phyloP scores from a whole-genome alignment of 2,888 invertebrate genomes.

The Lycophotia porphyrea region DNA sequence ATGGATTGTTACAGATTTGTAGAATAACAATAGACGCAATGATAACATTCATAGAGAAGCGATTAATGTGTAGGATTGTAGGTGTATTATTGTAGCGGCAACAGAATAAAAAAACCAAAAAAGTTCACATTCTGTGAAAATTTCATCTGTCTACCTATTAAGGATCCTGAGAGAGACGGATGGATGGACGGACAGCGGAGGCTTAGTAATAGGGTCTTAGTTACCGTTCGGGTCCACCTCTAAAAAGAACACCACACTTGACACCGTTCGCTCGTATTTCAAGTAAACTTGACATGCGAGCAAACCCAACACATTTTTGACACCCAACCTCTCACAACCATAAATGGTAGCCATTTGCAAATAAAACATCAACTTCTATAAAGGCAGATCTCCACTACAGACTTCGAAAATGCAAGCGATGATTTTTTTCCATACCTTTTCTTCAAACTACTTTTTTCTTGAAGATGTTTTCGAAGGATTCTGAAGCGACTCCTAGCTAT shows the following conservation, averaged over 20 bases:
- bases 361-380: slow-evolving; percentile 42
- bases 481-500: slow-evolving; percentile 1
- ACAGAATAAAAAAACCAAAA: too few relatives aligned
- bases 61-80: too few relatives aligned
- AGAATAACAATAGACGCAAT: too few relatives aligned
- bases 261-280: background rate
- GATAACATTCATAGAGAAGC: too few relatives aligned
- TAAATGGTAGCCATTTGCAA: slow-evolving; percentile 33
- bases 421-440: background rate
- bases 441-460: background rate
- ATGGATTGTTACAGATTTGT: too few relatives aligned
- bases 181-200: too few relatives aligned
- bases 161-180: too few relatives aligned
- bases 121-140: too few relatives aligned
- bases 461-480: background rate
- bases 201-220: too few relatives aligned
- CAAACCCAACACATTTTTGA: slow-evolving; percentile 9
- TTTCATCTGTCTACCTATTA: too few relatives aligned
- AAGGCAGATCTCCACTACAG: background rate
- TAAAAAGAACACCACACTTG: background rate
- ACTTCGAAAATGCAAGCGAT: background rate
- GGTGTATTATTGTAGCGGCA: too few relatives aligned
- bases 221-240: too few relatives aligned
- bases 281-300: background rate
- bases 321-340: background rate